A percentile compares a stretch with the other conserved stretches of the same genome.
Conservation (phyloP, 1,140 invertebrate genomes). For the Drosophila willistoni region DNA sequence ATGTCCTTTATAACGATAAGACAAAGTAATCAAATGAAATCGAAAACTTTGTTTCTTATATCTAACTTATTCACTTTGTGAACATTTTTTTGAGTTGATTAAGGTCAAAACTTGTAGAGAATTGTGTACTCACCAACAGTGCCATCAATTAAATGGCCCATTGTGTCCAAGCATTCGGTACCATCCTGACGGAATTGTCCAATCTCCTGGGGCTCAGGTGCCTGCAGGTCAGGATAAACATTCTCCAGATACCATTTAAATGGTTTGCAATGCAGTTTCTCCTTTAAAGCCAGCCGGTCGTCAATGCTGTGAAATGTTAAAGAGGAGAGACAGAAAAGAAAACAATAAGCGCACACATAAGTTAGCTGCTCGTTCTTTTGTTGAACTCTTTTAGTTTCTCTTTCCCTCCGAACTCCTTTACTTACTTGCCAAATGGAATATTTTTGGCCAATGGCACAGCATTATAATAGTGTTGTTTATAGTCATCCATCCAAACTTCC, state of each 20-base stretch:
- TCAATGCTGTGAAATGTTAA: conserved; percentile 88
- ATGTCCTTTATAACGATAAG: too few relatives aligned
- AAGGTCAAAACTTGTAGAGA: background rate
- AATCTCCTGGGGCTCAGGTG: conserved; percentile 86
- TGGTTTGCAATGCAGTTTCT: conserved; percentile 94
- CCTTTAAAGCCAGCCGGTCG: conserved; percentile 91
- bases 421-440: conserved; percentile 95
- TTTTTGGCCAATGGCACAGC: conserved; percentile 93
- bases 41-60: too few relatives aligned
- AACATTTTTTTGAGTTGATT: background rate
- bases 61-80: too few relatives aligned
- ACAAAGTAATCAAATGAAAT: too few relatives aligned
- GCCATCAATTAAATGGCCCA: conserved; percentile 94
- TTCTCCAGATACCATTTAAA: conserved; percentile 99
- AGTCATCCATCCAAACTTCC: conserved; percentile 99
- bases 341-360: conserved; percentile 40
- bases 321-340: background rate
- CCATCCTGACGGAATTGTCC: conserved; percentile 91
- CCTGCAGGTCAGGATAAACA: conserved; percentile 96
- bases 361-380: conserved; percentile 16
- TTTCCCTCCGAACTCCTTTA: conserved; percentile 53
- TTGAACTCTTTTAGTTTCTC: too few relatives aligned
- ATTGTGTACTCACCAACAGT: conserved; percentile 87
- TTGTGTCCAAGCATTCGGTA: conserved; percentile 94
- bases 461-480: conserved; percentile 95